These are phyloP conservation scores for Tragulus kanchil DNA, from an alignment of 2,113 vertebrate species.

Conservation along the genomic window DNA sequence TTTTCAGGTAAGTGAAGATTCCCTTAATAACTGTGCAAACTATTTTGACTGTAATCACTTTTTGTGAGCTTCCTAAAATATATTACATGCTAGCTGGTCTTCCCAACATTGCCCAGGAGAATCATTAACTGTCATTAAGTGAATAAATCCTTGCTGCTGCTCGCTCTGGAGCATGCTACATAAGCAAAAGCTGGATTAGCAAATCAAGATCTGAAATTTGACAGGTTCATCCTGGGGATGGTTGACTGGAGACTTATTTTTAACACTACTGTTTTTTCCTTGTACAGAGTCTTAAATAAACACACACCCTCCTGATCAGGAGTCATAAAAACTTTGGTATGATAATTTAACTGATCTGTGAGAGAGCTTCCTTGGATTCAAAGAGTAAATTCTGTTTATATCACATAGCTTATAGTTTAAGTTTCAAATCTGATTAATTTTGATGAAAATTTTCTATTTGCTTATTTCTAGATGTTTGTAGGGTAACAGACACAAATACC, in stretches of 20 bases:
- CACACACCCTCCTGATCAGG: neutral
- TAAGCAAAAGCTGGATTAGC: neutral
- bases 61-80: conserved; percentile 25
- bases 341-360: neutral
- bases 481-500: conserved; percentile 28
- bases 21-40: conserved; percentile 37
- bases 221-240: neutral
- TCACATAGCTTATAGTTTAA: neutral
- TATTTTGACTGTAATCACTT: conserved; percentile 51
- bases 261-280: conserved; percentile 25
- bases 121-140: conserved; percentile 43
- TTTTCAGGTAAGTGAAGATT: conserved; percentile 53
- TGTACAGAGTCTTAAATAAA: conserved; percentile 1
- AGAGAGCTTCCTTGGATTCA: neutral
- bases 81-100: conserved; percentile 43
- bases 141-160: conserved; percentile 34
- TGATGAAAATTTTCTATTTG: neutral
- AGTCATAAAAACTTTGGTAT: neutral
- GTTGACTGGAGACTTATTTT: neutral
- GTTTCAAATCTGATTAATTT: conserved; percentile 27
- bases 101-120: neutral
- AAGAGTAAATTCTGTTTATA: neutral
- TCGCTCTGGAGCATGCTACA: neutral
- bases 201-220: neutral
- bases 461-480: neutral